Evolutionary conservation across 2,113 vertebrate genomes (phyloP), one percentile per base, ranked within the genome.

Genomic region (Atractosteus spatula): DNA sequence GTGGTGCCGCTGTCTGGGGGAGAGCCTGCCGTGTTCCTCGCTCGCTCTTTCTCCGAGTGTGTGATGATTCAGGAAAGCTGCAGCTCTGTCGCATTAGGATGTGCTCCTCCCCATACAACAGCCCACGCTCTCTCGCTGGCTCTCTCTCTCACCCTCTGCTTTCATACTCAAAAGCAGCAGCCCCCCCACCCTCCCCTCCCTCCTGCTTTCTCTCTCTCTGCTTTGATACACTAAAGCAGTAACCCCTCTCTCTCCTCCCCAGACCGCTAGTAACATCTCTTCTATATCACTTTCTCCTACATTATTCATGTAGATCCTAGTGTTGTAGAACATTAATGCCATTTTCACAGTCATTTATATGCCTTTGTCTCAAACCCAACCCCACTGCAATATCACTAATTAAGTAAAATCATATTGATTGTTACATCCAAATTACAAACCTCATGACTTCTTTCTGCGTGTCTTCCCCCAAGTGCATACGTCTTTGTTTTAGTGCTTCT

Each of bases 11-110:
- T 29, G 17, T 29, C 17, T 29, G 17, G 17, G 17, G 17, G 17
- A 29, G 17, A 29, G 17, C 17, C 17, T 17, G 41, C 62, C 17
- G 17, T 47, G 16, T 62, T 13, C 44, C 57, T 42, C 29, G 43
- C 66, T 64, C 54, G 51, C 13, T 42, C 41, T 55, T 66, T 64
- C 66, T 62, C 66, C 64, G 69, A 42, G 51, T 41, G 59, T 43
- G 62, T 75, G 55, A 65, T 67, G 65, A 67, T 74, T 85, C 82
- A 3, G 65, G 88, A 87, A 86, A 89, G 84, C 91, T 92, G 91
- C 92, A 90, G 90, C 90, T 88, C 90, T 89, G 89, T 92, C 83
- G 92, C 91, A 92, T 89, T 87, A 89, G 83, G 85, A 91, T 91
- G 89, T 88, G 90, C 90, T 90, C 91, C 88, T 91, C 92, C 92